Conservation (phyloP, 2,888 invertebrate genomes). For the Oscheius myriophilus region DNA sequence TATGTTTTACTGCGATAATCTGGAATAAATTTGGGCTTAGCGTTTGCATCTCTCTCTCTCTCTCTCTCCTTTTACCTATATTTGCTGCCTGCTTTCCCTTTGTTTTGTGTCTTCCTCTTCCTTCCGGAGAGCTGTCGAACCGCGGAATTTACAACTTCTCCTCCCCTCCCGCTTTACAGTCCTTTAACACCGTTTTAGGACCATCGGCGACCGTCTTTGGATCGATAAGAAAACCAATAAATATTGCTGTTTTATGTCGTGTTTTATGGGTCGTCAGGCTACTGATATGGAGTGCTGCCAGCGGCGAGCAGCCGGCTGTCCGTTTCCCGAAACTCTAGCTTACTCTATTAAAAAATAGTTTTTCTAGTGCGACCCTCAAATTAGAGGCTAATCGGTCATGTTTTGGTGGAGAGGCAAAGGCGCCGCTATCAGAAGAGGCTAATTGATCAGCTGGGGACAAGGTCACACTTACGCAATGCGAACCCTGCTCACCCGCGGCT, state of each 20-base stretch:
- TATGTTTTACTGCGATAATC: neutral
- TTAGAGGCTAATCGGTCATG: slow-evolving; percentile 26
- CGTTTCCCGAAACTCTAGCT: neutral
- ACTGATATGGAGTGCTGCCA: slow-evolving; percentile 20
- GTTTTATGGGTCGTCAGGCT: slow-evolving; percentile 13
- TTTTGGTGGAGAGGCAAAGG: slow-evolving; percentile 11
- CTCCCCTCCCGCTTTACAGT: slow-evolving; percentile 9
- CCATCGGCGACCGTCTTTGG: neutral
- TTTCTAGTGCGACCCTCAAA: neutral
- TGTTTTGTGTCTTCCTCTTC: neutral
- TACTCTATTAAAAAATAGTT: neutral
- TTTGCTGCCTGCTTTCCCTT: neutral
- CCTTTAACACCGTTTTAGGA: slow-evolving; percentile 5
- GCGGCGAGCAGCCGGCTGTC: slow-evolving; percentile 5
- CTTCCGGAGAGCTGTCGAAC: neutral
- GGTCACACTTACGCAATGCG: slow-evolving; percentile 24
- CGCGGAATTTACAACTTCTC: neutral
- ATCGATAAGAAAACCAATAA: slow-evolving; percentile 23
- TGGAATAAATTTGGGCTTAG: no score
- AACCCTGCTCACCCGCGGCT: slow-evolving; percentile 7
- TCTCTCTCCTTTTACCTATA: neutral
- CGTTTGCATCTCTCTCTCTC: neutral
- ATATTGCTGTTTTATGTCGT: slow-evolving; percentile 19
- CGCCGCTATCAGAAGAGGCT: slow-evolving; percentile 25
- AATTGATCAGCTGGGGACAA: slow-evolving; percentile 30